Evolutionary conservation across 2,113 vertebrate species (phyloP), one percentile per base, ranked within the genome.

Genomic region (Turnix velox): DNA sequence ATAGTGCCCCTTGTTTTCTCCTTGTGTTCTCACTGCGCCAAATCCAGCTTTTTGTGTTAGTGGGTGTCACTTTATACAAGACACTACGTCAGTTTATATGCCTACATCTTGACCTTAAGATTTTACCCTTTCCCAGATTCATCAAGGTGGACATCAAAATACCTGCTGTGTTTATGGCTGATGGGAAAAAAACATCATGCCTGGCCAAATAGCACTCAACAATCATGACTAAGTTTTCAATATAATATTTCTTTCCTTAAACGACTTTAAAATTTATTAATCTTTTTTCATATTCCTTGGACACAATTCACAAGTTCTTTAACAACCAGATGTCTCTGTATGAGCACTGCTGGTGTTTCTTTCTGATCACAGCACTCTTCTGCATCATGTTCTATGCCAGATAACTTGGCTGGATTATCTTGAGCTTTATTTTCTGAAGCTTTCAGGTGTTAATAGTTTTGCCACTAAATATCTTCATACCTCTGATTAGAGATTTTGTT

Each of bases 331-430:
- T 52, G 67, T 14, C 0, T 35, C 40, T 18, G 24, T n/a, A 31
- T 57, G 59, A 68, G 54, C 30, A 9, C 20, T 10, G 7, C n/a
- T 27, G 2, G 0, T 11, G 4, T 40, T 65, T 22, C 84, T 20
- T 46, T 81, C 65, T 42, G 61, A 35, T 39, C 39, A 5, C 18
- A 33, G 25, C 3, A 2, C 35, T 48, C 33, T 40, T 42, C 39
- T 30, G 42, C 1, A 0, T 72, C 31, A 2, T 2, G 0, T 74
- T 77, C 61, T 27, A 1, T 25, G 25, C 22, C 40, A 84, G 39
- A 4, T 3, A 6, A 6, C 62, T 46, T 54, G 31, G 46, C 67
- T 40, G 17, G 42, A 3, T 39, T 31, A 2, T 7, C 30, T 84
- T 23, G 28, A 15, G 39, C 51, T 93, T 67, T 28, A 63, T 76